Evolutionary conservation across 1,140 invertebrate species (phyloP), one percentile per base, ranked within the genome.

Genomic region (Panulirus ornatus): DNA sequence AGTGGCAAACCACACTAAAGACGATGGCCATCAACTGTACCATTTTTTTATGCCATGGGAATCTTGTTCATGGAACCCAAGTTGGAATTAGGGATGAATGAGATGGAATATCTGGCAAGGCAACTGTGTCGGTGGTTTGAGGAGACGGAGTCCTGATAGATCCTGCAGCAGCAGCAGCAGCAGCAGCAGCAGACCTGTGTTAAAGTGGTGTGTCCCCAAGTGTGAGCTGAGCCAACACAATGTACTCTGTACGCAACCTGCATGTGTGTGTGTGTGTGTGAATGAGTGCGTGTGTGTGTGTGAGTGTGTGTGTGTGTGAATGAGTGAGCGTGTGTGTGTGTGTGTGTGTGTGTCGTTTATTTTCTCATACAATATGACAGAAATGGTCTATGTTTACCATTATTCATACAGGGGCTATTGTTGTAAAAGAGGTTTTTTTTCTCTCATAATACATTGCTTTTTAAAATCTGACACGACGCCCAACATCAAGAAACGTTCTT

Each of bases 151-250:
- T n/a, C n/a, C n/a, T n/a, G n/a, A n/a, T n/a, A n/a, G n/a, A n/a
- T n/a, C n/a, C n/a, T n/a, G 58, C 40, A 16, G 71, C 36, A 3
- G 58, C 36, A 8, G 38, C n/a, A 30, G 27, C 70, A 84, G 70
- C 27, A 58, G 42, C 42, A 70, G 38, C 81, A 70, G 40, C 54
- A 70, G 58, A 70, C 81, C 58, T 84, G 70, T 36, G 42, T 66
- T 84, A 84, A 84, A 84, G 81, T 38, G 42, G 81, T 27, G 58
- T 70, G 81, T 16, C 58, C n/a, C n/a, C n/a, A n/a, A 30, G n/a
- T 38, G 70, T 38, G 30, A 73, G 9, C 70, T 38, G 27, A 5
- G 3, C 66, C 19, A 9, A 30, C 66, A 8, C 34, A 22, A 5
- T 76, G 73, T 40, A 19, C n/a, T n/a, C n/a, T n/a, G n/a, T n/a